These are phyloP conservation scores for Eristalis arbustorum DNA, from an alignment of 2,888 invertebrate species.

Conservation along the genomic window DNA sequence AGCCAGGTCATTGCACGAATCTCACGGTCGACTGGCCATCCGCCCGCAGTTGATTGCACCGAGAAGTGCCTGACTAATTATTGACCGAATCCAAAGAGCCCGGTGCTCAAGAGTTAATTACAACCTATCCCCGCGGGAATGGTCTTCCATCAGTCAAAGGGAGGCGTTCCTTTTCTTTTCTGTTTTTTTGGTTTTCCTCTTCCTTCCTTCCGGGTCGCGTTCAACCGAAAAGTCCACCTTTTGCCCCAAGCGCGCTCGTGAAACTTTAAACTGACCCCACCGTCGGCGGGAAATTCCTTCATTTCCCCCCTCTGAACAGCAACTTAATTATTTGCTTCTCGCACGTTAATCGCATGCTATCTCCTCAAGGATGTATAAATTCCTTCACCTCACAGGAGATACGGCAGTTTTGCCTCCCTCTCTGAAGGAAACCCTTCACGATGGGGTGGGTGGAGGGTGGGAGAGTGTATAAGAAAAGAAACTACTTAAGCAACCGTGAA, in stretches of 20 bases:
- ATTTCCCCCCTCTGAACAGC: background rate
- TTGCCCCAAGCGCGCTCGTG: background rate
- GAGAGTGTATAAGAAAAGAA: background rate
- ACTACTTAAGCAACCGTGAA: constrained; percentile 18
- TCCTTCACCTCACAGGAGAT: constrained; percentile 2
- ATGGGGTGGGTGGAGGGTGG: background rate
- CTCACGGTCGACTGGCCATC: background rate
- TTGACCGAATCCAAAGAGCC: background rate
- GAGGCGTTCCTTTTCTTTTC: background rate
- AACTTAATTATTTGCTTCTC: constrained; percentile 44
- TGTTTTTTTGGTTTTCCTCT: too few species aligned
- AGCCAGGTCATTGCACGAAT: background rate
- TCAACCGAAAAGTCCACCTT: background rate
- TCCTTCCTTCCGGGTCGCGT: background rate
- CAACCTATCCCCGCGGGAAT: background rate
- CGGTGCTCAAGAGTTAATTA: background rate
- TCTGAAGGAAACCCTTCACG: background rate
- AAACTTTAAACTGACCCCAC: background rate
- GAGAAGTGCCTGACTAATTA: background rate
- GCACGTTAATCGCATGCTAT: constrained; percentile 37
- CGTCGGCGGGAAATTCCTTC: background rate
- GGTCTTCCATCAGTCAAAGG: background rate
- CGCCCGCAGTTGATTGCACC: background rate
- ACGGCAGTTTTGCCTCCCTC: background rate
- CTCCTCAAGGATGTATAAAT: constrained; percentile 20